Evolutionary conservation across 2,113 vertebrate species (phyloP).

Genomic region (Grammomys dolichurus): DNA sequence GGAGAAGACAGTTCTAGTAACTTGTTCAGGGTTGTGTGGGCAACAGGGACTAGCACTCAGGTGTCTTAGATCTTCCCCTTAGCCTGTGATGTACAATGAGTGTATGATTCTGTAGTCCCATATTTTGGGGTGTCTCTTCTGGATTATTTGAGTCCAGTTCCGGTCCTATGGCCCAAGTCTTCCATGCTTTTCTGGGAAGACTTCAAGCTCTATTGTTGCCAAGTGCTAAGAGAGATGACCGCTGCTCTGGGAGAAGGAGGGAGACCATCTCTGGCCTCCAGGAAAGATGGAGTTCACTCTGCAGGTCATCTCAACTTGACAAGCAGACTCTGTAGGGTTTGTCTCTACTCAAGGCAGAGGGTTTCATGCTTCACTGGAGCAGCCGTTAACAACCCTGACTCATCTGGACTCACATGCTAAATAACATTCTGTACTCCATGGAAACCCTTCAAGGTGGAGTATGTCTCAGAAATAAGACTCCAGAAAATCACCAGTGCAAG

Average conservation of each 20-base stretch:
- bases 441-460: background rate
- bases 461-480: background rate
- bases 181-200: background rate
- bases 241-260: background rate
- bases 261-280: background rate
- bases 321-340: background rate
- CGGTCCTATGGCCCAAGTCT: background rate
- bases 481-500: background rate
- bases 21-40: background rate
- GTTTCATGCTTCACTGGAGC: background rate
- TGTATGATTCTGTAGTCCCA: background rate
- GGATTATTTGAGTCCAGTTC: background rate
- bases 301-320: background rate
- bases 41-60: background rate
- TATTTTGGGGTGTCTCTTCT: background rate
- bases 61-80: background rate
- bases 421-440: background rate
- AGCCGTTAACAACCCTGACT: background rate
- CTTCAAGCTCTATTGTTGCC: background rate
- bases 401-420: background rate
- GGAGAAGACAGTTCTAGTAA: background rate
- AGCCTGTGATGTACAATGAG: background rate
- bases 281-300: slow-evolving; percentile 27
- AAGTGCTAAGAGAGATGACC: background rate
- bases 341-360: background rate